Evolutionary conservation across 2,888 invertebrate species (phyloP).

Genomic region (Drosophila cracens): DNA sequence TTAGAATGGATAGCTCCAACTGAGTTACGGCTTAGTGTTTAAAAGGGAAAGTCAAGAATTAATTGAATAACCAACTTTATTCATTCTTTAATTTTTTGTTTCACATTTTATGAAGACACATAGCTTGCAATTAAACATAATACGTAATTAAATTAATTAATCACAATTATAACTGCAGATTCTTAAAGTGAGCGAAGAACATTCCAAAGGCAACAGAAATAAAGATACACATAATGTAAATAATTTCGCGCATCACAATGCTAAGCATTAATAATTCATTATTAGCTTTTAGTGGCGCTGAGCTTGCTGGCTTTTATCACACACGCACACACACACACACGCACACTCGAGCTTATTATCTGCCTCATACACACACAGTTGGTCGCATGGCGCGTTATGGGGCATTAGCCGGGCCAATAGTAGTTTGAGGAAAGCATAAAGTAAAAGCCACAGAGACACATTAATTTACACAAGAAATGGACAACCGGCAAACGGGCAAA

Average conservation of each 20-base stretch:
- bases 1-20: neutral
- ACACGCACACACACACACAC: conserved; percentile 1
- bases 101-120: no score
- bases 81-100: rapidly evolving
- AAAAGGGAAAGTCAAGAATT: neutral
- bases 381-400: conserved; percentile 40
- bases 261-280: conserved; percentile 14
- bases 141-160: neutral
- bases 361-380: conserved; percentile 9
- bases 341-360: conserved; percentile 36
- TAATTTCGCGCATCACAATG: neutral
- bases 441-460: conserved; percentile 54
- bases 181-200: neutral
- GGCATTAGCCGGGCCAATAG: conserved; percentile 56
- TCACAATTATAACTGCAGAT: neutral
- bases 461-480: conserved; percentile 45
- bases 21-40: neutral
- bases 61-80: neutral
- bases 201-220: neutral
- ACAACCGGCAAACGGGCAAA: neutral
- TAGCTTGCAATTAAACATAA: neutral
- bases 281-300: conserved; percentile 23
- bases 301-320: conserved; percentile 1
- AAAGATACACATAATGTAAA: conserved; percentile 9
- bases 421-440: conserved; percentile 27